Base-by-base conservation (phyloP, 2,888 invertebrate genomes). In the Tubiluchus corallicola region DNA sequence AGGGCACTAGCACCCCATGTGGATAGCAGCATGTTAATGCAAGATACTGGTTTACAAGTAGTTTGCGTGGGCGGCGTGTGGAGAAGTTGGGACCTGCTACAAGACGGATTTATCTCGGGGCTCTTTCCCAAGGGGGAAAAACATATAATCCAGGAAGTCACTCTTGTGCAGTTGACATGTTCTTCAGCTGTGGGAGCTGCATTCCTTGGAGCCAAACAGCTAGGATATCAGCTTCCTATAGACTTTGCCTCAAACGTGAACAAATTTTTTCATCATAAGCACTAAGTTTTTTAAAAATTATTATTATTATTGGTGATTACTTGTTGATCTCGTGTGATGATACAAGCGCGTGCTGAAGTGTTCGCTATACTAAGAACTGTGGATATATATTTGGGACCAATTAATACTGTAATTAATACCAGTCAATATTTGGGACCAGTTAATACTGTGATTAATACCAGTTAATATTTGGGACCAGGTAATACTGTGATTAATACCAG, bases 61-160 rank as follows among this genome's bases (percentile, higher is more conserved):
- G 76, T 88, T 0, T 92, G 90, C 60, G 84, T 92, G 0, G 94
- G 94, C 1, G 88, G 88, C 0, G 88, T 96, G 1, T 96, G 87
- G 83, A 74, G 81, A 49, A 90, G 90, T 58, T 96, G 90, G 88
- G 67, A 75, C 3, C 70, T 79, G 19, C 60, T 96, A 48, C 71
- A 76, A 55, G 67, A 74, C 2, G 85, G 83, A 51, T 49, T 5
- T 15, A 15, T n/a, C n/a, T n/a, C n/a, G n/a, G n/a, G n/a, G n/a
- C n/a, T n/a, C n/a, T 20, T 9, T 15, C 5, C 9, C 17, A 2
- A n/a, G n/a, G n/a, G n/a, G n/a, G n/a, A n/a, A n/a, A n/a, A n/a
- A n/a, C n/a, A n/a, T n/a, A n/a, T n/a, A n/a, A 52, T 76, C 2
- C 56, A 66, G 3, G 71, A 74, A 54, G 57, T 80, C 17, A 70